Conservation (phyloP, 2,797 vertebrate species). For the Heliangelus exortis region DNA sequence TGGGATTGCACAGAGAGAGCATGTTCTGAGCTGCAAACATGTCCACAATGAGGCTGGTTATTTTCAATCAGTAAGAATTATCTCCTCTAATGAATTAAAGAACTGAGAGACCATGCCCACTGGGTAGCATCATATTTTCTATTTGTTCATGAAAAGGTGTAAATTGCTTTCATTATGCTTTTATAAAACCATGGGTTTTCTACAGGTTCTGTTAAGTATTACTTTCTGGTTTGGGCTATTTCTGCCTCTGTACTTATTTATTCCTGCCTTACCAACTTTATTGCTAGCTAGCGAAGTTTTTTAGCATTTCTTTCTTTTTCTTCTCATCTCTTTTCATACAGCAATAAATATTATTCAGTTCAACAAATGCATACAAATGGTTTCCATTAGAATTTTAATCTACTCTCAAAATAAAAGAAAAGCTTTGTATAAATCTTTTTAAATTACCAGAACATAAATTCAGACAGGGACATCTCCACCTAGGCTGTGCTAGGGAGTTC, state of each 20-base stretch:
- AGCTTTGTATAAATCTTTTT: conserved; percentile 79
- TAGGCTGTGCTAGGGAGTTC: conserved; percentile 66
- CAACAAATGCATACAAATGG: conserved; percentile 81
- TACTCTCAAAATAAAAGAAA: conserved; percentile 79
- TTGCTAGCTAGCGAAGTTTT: conserved; percentile 65
- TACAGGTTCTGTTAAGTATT: conserved; percentile 4
- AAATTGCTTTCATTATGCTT: conserved; percentile 62
- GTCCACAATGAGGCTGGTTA: neutral
- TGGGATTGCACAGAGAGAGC: neutral
- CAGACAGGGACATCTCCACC: conserved; percentile 75
- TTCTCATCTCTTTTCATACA: conserved; percentile 24
- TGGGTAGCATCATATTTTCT: neutral
- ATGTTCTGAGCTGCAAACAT: neutral
- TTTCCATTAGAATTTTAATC: conserved; percentile 84
- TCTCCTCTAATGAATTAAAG: neutral
- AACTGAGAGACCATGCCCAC: neutral
- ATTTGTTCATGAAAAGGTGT: conserved; percentile 7
- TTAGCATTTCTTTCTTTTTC: conserved; percentile 60
- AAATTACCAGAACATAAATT: conserved; percentile 80
- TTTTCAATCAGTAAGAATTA: neutral
- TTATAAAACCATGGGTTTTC: conserved; percentile 50
- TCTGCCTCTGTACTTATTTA: conserved; percentile 65
- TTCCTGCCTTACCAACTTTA: conserved; percentile 75
- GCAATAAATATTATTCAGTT: conserved; percentile 79
- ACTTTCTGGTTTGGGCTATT: conserved; percentile 32